Base-by-base conservation (phyloP, 2,888 invertebrate species). In the Digitonthophagus gazella region DNA sequence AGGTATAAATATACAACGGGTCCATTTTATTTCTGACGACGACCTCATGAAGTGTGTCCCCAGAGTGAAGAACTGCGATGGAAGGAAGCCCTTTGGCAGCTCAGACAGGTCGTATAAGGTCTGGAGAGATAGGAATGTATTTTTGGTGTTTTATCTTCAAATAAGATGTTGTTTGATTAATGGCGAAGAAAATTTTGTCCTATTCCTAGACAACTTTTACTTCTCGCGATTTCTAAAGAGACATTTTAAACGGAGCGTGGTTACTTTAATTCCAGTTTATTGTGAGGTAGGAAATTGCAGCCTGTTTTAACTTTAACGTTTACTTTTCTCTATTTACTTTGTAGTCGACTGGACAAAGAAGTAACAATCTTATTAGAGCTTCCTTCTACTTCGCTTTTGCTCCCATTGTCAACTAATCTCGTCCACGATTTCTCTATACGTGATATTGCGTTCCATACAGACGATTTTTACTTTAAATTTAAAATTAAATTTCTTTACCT, bases 251-350 rank as follows among this genome's bases (percentile, higher is more conserved):
- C 28, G 6, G 28, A 44, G 11, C 28, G 28, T 44, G 11, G 11
- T 65, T 65, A 65, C 57, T 58, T 44, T 57, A 22, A 44, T 65
- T 65, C 55, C 67, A 63, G 64, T 67, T 67, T 55, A 67, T 15
- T 64, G 63, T 64, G 44, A 57, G 54, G 68, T 54, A 68, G 44
- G 61, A 65, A 65, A 57, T 18, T 54, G 61, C 54, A 20, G 28
- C 16, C 28, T 54, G 20, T 44, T 61, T 44, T 68, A 61, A 68
- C 65, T 68, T 68, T 6, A 44, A 44, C 65, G 61, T 68, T 68
- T 68, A 68, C 57, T 68, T 58, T 65, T 58, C 61, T 65, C 58
- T 68, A 65, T 68, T 68, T 68, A 28, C 65, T 68, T 65, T 65
- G 65, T 65, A 68, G 65, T 68, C 56, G 58, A 54, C 68, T 44